Percentiles rank a stretch among this genome's conserved stretches.
phyloP scores from a whole-genome alignment of 2,113 vertebrate genomes.

The Nycticryphes semicollaris region DNA sequence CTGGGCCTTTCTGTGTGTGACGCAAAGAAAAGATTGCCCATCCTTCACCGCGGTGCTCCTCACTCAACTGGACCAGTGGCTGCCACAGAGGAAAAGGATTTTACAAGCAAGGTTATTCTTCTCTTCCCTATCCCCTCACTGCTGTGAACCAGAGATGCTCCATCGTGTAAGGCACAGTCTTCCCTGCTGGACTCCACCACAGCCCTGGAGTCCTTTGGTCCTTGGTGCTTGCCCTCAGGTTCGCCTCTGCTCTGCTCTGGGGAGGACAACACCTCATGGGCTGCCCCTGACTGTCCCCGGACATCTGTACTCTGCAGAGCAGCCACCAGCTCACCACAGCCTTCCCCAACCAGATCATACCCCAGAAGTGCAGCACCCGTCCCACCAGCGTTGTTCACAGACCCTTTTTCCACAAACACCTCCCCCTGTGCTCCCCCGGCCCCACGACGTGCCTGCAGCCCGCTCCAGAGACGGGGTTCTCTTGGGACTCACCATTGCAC shows the following conservation, averaged over 20 bases:
- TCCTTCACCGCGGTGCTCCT: not conserved
- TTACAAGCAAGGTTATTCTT: not conserved
- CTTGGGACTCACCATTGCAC: not conserved
- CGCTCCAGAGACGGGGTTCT: not conserved
- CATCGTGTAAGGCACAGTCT: rapidly evolving
- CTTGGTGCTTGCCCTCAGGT: not conserved
- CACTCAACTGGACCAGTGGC: rapidly evolving
- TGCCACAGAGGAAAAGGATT: not conserved
- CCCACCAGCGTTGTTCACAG: rapidly evolving
- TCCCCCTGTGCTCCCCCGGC: not conserved
- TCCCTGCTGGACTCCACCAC: not conserved
- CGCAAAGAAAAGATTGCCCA: not conserved
- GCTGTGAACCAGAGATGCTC: not conserved
- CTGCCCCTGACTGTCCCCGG: not conserved
- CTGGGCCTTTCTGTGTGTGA: not conserved
- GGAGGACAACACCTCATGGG: not conserved
- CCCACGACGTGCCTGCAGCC: not conserved
- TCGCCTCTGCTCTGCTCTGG: not conserved
- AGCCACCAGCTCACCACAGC: not conserved
- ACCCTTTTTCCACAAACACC: not conserved
- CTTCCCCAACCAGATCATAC: not conserved
- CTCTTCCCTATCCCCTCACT: not conserved
- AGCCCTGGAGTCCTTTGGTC: not conserved
- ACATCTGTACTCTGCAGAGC: rapidly evolving
- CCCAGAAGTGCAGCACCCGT: not conserved